Percentiles rank a stretch among this genome's conserved stretches.
Evolutionary conservation across 2,113 vertebrate genomes (phyloP).

Genomic region (Sus scrofa): T2T-Sscrofa CM000815.6:120823001-120823500

Average conservation of each 20-base stretch:
- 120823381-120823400: background rate
- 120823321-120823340: background rate
- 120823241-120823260: background rate
- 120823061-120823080: conserved; percentile 41
- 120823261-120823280: background rate
- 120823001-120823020: conserved; percentile 96
- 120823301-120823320: background rate
- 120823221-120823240: background rate
- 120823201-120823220: background rate
- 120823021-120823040: conserved; percentile 93
- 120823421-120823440: background rate
- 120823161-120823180: background rate
- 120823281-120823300: background rate
- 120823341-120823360: background rate
- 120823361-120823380: background rate
- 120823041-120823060: conserved; percentile 88
- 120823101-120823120: background rate
- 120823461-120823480: background rate
- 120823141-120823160: background rate
- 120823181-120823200: background rate
- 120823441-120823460: background rate
- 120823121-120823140: background rate
- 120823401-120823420: background rate
- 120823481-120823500: background rate
- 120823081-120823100: background rate